Base-by-base conservation (phyloP, 2,797 vertebrate genomes). In the Typhlichthys eigenmanni region DNA sequence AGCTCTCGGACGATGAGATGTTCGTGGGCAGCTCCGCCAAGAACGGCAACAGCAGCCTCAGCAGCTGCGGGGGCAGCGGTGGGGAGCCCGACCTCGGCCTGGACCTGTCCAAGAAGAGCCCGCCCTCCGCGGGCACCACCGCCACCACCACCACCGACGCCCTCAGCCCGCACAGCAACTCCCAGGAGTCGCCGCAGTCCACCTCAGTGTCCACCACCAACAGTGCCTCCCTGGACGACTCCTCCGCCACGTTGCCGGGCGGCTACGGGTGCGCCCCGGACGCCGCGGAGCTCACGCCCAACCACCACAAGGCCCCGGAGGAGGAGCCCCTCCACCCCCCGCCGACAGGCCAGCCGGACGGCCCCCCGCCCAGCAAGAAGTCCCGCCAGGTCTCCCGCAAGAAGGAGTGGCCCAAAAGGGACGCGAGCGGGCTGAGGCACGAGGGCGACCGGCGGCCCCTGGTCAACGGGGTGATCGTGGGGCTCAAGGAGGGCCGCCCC, bases 21-120 rank as follows among this genome's bases (percentile, higher is more conserved):
- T 96, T 95, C 79, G 91, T 94, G 1, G 91, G 93, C 72, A 91
- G 92, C 76, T 91, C 95, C 71, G 94, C 90, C 0, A 92, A 93
- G 62, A 88, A 86, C 13, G 82, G 78, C 75, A 92, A 95, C 7
- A 93, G 94, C 3, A 95, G 94, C 0, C 93, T 93, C 11, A 94
- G 92, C 46, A 94, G 92, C 19, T 24, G 19, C 66, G 91, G 91
- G 0, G 93, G 91, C 0, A 90, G 87, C 48, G 86, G 87, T 16
- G 91, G 90, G 17, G 91, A 90, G 72, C 89, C 87, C 13, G 95
- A 96, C 73, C 91, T 98, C 47, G 97, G 96, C 64, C 92, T 99
- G 0, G 97, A 99, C 72, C 85, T 99, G 76, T 98, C 96, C 74
- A 99, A 98, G 81, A 99, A 98, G 87, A 98, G 95, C 81, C 88